Conservation (phyloP, 2,888 invertebrate species). For the Euphydryas editha region DNA sequence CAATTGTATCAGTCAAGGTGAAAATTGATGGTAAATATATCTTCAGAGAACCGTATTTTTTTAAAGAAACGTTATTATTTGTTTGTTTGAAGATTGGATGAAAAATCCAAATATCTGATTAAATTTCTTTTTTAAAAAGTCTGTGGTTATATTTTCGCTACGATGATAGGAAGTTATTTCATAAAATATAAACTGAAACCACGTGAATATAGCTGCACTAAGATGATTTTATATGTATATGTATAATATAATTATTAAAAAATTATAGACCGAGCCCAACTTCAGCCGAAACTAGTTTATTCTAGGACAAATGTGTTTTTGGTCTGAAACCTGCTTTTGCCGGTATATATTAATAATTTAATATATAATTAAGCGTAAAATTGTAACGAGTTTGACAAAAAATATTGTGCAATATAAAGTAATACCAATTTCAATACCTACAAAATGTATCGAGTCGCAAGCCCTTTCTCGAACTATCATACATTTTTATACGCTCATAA, state of each 20-base stretch:
- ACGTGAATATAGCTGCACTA: too few relatives aligned
- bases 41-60: not conserved
- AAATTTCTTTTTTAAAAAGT: too few relatives aligned
- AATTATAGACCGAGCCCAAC: too few relatives aligned
- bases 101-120: too few relatives aligned
- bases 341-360: not conserved
- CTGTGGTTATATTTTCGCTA: too few relatives aligned
- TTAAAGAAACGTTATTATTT: not conserved
- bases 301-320: too few relatives aligned
- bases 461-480: constrained; percentile 10
- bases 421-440: not conserved
- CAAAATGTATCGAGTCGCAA: not conserved
- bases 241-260: too few relatives aligned
- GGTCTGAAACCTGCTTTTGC: not conserved
- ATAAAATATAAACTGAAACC: too few relatives aligned
- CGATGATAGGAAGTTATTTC: too few relatives aligned
- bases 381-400: not conserved
- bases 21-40: not conserved
- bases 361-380: not conserved
- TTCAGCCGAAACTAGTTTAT: too few relatives aligned
- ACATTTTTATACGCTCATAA: constrained; percentile 9
- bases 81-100: not conserved
- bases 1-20: not conserved
- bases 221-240: too few relatives aligned
- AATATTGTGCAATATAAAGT: not conserved